Evolutionary conservation across 2,888 invertebrate species (phyloP), one percentile per base, ranked within the genome.

Genomic region (Caenorhabditis sp.): DNA sequence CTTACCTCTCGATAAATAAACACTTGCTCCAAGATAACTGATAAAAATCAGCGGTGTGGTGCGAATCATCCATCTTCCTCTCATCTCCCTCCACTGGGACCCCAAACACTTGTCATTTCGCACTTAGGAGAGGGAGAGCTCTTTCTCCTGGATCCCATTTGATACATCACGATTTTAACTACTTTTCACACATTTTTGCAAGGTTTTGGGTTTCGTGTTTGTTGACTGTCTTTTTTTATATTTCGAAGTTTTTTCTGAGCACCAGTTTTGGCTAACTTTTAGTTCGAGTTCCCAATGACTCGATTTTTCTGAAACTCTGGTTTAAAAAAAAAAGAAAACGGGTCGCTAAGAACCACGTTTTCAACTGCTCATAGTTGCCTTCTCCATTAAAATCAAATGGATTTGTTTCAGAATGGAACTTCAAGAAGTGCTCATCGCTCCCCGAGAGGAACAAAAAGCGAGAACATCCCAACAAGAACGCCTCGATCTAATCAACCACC

Each of bases 31-130:
- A n/a, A 16, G 69, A 54, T 54, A 6, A 56, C 28, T 51, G 54
- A 69, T 54, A 69, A 69, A 44, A 24, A 69, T 69, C 49, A 31
- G 22, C 14, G 38, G 10, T 12, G 16, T n/a, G n/a, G n/a, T n/a
- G n/a, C n/a, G n/a, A 3, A 68, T 38, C 74, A 74, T 74, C 74
- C 58, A 68, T 68, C 68, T 66, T 76, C 75, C 47, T 35, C 35
- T 76, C 38, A 38, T 38, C 75, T 74, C 63, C 38, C 56, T 51
- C 64, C 66, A 22, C 44, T 10, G 5, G 31, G 26, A 38, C 56
- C 14, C 22, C 54, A 12, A 56, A 56, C 66, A 59, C 59, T 59
- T 35, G 44, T 41, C 51, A 47, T 69, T 61, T 77, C 49, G 69
- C 56, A 44, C 66, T 80, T 72, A 41, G 26, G 70, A 41, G 41